Evolutionary conservation across 2,113 vertebrate species (phyloP).

Genomic region (Regulus satrapa): DNA sequence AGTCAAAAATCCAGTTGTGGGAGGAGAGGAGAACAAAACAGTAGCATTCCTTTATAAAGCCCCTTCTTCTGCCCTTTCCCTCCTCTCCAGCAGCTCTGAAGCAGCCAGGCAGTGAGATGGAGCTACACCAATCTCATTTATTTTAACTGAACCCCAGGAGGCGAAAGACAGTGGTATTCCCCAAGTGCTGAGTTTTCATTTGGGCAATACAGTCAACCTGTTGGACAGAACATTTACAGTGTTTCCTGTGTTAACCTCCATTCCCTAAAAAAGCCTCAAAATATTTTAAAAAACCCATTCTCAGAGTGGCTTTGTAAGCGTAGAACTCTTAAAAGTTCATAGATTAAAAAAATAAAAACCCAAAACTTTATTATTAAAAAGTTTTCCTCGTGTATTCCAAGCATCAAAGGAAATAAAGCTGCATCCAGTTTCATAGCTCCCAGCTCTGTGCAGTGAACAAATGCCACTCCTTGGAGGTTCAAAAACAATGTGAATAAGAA

Average conservation of each 20-base stretch:
- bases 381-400: fast-evolving
- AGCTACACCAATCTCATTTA: neutral
- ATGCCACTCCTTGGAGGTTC: neutral
- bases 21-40: neutral
- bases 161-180: neutral
- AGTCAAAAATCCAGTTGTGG: neutral
- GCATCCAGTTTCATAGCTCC: neutral
- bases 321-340: neutral
- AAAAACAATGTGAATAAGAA: neutral
- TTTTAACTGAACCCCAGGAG: neutral
- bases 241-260: neutral
- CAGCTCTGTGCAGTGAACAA: neutral
- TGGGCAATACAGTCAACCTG: neutral
- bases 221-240: neutral
- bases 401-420: neutral
- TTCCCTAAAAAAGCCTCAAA: neutral
- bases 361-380: neutral
- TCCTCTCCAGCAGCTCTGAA: neutral
- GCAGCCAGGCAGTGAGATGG: neutral
- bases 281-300: fast-evolving
- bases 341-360: neutral
- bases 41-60: neutral
- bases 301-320: neutral
- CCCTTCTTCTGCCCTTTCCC: neutral
- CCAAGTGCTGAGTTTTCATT: neutral